phyloP scores from a whole-genome alignment of 2,888 invertebrate genomes.

The Lasioglossum calceatum region DNA sequence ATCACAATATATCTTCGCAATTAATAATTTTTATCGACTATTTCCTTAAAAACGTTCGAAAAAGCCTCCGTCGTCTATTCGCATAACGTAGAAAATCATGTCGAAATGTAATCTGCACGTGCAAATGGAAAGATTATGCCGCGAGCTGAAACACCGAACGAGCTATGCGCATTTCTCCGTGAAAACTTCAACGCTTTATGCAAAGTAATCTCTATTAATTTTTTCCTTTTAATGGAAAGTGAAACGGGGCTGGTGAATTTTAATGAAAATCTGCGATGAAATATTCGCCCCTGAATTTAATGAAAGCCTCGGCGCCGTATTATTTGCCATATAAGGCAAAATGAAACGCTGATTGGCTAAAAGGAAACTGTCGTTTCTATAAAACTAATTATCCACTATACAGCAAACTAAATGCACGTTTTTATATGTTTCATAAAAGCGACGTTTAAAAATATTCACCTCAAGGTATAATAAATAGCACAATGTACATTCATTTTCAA shows the following conservation, averaged over 20 bases:
- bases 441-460: background rate
- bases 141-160: background rate
- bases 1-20: too few species aligned
- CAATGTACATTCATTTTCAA: background rate
- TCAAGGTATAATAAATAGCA: background rate
- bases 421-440: background rate
- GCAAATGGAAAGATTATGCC: constrained; percentile 14
- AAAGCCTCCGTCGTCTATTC: background rate
- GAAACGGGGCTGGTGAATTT: constrained; percentile 40
- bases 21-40: too few species aligned
- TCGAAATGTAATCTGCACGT: background rate
- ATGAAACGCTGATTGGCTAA: background rate
- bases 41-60: background rate
- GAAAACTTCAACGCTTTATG: constrained; percentile 12
- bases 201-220: constrained; percentile 39
- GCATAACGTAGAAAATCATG: background rate
- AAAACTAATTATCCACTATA: background rate
- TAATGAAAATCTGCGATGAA: constrained; percentile 46
- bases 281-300: constrained; percentile 36
- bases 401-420: too few species aligned
- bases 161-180: background rate
- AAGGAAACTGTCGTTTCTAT: background rate
- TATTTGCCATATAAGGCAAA: constrained; percentile 34
- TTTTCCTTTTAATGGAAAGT: constrained; percentile 32
- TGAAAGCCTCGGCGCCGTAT: constrained; percentile 26